Evolutionary conservation across 2,797 vertebrate genomes (phyloP).

Genomic region (Urophycis tenuis): DNA sequence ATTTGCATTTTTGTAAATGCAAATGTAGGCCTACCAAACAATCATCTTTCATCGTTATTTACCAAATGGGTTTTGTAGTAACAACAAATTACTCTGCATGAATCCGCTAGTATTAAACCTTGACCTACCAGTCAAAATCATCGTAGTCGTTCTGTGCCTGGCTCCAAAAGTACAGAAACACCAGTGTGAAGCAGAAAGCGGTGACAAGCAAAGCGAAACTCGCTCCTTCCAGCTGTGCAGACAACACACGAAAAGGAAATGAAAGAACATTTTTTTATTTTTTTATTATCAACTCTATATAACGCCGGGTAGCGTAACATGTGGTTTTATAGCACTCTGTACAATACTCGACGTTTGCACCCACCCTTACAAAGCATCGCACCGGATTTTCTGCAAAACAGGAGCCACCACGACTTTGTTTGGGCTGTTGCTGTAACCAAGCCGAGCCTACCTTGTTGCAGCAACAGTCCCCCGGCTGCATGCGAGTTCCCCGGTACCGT

Average conservation of each 20-base stretch:
- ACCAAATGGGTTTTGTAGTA: too few species aligned
- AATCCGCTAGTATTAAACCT: not conserved
- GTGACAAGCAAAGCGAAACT: conserved; percentile 74
- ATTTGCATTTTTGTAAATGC: too few species aligned
- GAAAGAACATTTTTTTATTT: not conserved
- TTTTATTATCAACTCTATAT: not conserved
- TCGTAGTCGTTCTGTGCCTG: conserved; percentile 89
- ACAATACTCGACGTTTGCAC: not conserved
- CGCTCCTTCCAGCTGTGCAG: conserved; percentile 72
- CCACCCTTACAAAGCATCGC: not conserved
- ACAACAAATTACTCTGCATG: too few species aligned
- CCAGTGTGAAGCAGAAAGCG: conserved; percentile 77
- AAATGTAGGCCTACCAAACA: too few species aligned
- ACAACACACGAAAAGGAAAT: conserved; percentile 1
- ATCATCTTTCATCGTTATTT: too few species aligned
- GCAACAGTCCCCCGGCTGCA: conserved; percentile 79
- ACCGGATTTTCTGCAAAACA: not conserved
- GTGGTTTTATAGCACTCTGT: not conserved
- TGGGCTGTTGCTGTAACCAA: not conserved
- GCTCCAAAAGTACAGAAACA: conserved; percentile 83
- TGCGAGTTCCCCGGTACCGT: conserved; percentile 70
- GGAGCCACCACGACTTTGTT: not conserved
- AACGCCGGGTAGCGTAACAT: not conserved
- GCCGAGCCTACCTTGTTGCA: conserved; percentile 67
- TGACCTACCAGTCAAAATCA: conserved; percentile 84